These are phyloP conservation scores for Setipinna tenuifilis DNA, from an alignment of 2,797 vertebrate genomes.

Conservation along the genomic window DNA sequence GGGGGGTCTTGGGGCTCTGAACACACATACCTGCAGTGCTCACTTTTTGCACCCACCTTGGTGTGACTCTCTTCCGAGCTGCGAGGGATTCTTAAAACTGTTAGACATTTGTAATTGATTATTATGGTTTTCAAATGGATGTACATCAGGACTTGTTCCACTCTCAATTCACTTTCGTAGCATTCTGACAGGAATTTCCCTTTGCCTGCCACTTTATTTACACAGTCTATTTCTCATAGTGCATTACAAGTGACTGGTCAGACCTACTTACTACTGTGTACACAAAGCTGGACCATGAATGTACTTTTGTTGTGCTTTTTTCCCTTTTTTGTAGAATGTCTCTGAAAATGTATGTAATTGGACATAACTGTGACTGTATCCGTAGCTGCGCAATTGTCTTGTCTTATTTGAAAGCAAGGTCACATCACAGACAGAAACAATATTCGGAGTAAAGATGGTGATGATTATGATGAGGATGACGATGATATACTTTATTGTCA, in stretches of 20 bases:
- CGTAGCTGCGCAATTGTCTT: neutral
- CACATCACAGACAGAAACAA: neutral
- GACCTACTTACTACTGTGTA: neutral
- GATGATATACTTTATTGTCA: too few species aligned
- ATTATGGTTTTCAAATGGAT: neutral
- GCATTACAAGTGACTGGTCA: neutral
- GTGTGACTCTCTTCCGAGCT: neutral
- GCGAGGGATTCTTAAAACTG: neutral
- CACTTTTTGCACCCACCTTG: conserved; percentile 16
- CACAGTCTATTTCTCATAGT: neutral
- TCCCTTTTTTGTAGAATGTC: neutral
- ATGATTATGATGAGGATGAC: too few species aligned
- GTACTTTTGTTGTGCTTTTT: neutral
- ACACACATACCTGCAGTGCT: neutral
- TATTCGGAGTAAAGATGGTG: neutral
- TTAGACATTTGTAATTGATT: neutral
- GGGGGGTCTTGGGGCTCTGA: conserved; percentile 44
- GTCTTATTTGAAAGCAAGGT: neutral
- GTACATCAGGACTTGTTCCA: neutral
- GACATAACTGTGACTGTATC: neutral
- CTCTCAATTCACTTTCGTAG: neutral
- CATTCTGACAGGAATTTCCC: conserved; percentile 4
- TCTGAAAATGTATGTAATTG: neutral
- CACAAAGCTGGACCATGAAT: neutral
- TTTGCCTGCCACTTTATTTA: neutral